phyloP scores from a whole-genome alignment of 2,113 vertebrate genomes.

The Crotalus horridus region DNA sequence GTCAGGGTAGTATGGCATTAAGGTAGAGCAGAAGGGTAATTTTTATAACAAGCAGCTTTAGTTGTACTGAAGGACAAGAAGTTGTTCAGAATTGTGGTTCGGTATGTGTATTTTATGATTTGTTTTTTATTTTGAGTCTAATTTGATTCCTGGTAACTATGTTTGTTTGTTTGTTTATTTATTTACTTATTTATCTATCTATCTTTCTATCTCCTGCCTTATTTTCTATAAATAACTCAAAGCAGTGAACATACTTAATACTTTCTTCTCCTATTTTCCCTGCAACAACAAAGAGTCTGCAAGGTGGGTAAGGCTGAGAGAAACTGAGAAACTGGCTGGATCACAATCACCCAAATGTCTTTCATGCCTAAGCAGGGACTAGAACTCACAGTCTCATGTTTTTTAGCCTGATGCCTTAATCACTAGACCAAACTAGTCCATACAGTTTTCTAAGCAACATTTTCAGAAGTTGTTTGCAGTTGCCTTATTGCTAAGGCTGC shows the following conservation, averaged over 20 bases:
- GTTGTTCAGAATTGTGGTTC: neutral
- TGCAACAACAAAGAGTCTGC: neutral
- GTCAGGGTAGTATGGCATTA: neutral
- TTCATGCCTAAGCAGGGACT: neutral
- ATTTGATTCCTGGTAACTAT: neutral
- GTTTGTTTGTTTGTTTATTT: neutral
- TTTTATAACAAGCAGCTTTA: neutral
- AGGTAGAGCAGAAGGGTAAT: neutral
- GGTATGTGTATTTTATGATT: neutral
- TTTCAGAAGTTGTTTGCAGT: neutral
- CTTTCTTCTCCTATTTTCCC: neutral
- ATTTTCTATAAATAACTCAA: neutral
- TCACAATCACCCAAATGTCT: neutral
- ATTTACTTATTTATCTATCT: no score
- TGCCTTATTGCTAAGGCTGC: neutral
- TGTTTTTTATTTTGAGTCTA: neutral
- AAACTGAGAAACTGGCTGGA: neutral
- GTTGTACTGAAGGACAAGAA: neutral
- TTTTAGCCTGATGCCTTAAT: neutral
- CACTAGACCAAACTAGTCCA: neutral
- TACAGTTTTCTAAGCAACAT: neutral
- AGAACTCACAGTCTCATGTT: neutral
- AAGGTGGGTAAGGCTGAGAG: neutral
- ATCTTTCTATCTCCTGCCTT: neutral
- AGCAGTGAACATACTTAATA: neutral